Evolutionary conservation across 1,140 invertebrate genomes (phyloP), one percentile per base, ranked within the genome.

Genomic region (Tyrophagus putrescentiae): DNA sequence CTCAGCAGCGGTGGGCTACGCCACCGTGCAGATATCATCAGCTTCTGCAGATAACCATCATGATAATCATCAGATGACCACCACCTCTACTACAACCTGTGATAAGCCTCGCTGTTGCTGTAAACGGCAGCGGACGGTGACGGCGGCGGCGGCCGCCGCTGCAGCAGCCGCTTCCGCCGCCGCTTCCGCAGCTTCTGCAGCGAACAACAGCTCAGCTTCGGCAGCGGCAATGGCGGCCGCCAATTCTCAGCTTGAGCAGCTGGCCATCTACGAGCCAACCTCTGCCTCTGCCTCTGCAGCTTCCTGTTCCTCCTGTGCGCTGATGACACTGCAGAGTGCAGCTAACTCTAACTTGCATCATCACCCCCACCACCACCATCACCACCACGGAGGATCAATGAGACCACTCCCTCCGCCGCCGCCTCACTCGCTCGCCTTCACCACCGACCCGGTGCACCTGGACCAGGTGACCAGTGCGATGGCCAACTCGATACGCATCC

Each of bases 71-170:
- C 41, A 42, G n/a, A n/a, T 42, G 18, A 42, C 25, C 41, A 42
- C 25, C 41, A 23, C 25, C 41, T 42, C 6, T 23, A 23, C 25
- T 42, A 5, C 18, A 11, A 27, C 52, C 3, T 54, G 52, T 54
- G 52, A 36, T 27, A 54, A 54, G 25, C 32, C n/a, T 54, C 27
- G 52, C n/a, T 54, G 52, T 33, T 54, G 52, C 13, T 54, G 52
- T 33, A 31, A 54, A 33, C 27, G 52, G n/a, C 52, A 54, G 27
- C 27, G 52, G n/a, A 27, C 52, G 9, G 18, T 48, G 18, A 48
- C 45, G 7, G 45, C 23, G 21, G 18, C 7, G 7, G 21, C 6
- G 7, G 45, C 31, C 21, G 9, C 9, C 45, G 7, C 23, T 7
- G 7, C 45, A 7, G 36, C 36, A 39, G 21, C 13, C 23, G 13